Evolutionary conservation across 2,888 invertebrate genomes (phyloP).

Genomic region (Girardia tigrina): DNA sequence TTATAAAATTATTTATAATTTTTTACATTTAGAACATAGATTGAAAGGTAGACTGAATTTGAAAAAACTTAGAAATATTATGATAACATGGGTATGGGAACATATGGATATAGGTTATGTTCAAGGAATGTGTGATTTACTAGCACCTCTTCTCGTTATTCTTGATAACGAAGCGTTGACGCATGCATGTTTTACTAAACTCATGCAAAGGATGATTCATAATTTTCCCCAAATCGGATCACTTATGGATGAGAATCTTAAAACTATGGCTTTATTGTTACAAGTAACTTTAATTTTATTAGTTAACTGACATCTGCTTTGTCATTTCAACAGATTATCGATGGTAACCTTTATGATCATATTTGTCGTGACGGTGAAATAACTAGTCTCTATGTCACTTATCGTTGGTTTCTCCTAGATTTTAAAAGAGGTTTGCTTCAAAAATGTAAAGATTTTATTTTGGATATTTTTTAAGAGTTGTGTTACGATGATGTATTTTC

Average conservation of each 20-base stretch:
- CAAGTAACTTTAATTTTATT: no score
- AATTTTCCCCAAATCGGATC: slow-evolving; percentile 67
- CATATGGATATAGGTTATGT: slow-evolving; percentile 83
- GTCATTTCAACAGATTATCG: slow-evolving; percentile 62
- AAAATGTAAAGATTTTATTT: not conserved
- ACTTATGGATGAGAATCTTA: slow-evolving; percentile 91
- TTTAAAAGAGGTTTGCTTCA: slow-evolving; percentile 63
- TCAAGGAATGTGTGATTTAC: slow-evolving; percentile 40
- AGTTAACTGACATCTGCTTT: not conserved
- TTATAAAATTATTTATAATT: not conserved
- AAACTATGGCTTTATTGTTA: slow-evolving; percentile 54
- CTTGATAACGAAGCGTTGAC: slow-evolving; percentile 72
- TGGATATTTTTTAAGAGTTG: slow-evolving; percentile 56
- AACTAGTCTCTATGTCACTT: slow-evolving; percentile 91
- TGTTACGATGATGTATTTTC: slow-evolving; percentile 78
- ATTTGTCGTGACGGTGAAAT: slow-evolving; percentile 89
- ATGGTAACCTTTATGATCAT: slow-evolving; percentile 78
- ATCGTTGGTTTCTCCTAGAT: slow-evolving; percentile 87
- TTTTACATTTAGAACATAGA: not conserved
- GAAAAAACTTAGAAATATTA: slow-evolving; percentile 77
- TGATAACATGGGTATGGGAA: slow-evolving; percentile 94
- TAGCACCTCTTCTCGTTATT: slow-evolving; percentile 73
- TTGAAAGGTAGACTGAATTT: slow-evolving; percentile 62
- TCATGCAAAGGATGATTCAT: slow-evolving; percentile 76
- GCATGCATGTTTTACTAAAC: slow-evolving; percentile 73